phyloP scores from a whole-genome alignment of 2,113 vertebrate genomes.

The Anarrhichthys ocellatus region DNA sequence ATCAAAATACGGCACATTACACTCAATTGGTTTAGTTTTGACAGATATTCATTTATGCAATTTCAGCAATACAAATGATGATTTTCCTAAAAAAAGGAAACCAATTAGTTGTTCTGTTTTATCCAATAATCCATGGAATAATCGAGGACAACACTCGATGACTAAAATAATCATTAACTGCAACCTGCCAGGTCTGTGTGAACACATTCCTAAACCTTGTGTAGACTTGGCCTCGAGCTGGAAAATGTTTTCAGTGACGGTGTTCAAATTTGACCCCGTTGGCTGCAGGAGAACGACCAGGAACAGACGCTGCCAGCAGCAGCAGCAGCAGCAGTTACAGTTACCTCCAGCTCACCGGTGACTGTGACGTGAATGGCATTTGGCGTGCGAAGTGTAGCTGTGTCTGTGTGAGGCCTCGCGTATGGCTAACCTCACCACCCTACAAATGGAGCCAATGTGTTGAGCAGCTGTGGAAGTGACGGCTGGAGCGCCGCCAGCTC shows the following conservation, averaged over 20 bases:
- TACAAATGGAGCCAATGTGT: constrained; percentile 70
- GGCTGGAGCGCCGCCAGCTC: constrained; percentile 51
- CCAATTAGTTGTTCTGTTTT: background rate
- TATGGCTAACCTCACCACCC: constrained; percentile 61
- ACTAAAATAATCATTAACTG: background rate
- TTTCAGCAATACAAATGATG: background rate
- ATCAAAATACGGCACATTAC: too few relatives aligned
- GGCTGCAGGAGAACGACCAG: background rate
- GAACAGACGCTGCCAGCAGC: constrained; percentile 24
- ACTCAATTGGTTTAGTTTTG: too few relatives aligned
- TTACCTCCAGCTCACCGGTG: constrained; percentile 48
- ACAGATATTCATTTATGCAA: too few relatives aligned
- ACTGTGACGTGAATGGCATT: constrained; percentile 60
- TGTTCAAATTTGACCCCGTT: background rate
- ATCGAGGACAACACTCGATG: background rate
- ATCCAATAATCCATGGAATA: background rate
- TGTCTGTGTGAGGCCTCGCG: constrained; percentile 40
- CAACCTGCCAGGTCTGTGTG: background rate
- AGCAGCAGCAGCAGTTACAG: constrained; percentile 15
- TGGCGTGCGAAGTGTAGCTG: constrained; percentile 44
- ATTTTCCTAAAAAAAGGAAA: background rate
- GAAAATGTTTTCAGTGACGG: background rate
- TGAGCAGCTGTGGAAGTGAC: constrained; percentile 74
- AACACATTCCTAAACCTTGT: background rate
- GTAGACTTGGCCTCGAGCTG: background rate